These are phyloP conservation scores for Ramazzottius varieornatus DNA, from an alignment of 2,888 invertebrate genomes.

Conservation along the genomic window DNA sequence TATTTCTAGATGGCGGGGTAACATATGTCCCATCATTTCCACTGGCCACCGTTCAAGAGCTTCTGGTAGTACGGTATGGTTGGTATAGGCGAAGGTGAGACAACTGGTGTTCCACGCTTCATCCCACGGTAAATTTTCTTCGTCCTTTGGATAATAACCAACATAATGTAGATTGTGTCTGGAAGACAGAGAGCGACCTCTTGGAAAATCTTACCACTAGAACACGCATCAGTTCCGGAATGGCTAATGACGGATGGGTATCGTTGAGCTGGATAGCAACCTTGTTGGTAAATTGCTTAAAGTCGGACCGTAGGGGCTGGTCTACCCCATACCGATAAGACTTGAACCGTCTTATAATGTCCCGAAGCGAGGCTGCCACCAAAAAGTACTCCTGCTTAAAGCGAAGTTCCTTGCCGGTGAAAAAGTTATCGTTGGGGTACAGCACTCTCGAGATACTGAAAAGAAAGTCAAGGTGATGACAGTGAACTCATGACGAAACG, in stretches of 20 bases:
- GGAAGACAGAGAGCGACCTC: no score
- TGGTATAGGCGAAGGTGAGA: conserved; percentile 84
- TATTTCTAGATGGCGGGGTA: conserved; percentile 85
- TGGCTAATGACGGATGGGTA: conserved; percentile 89
- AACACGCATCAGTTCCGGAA: conserved; percentile 85
- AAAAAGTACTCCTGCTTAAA: conserved; percentile 98
- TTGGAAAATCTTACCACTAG: conserved; percentile 34
- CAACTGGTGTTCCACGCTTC: conserved; percentile 66
- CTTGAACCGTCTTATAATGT: conserved; percentile 85
- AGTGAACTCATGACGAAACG: no score
- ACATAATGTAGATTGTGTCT: no score
- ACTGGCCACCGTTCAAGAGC: conserved; percentile 82
- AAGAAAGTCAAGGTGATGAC: no score
- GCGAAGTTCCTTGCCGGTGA: conserved; percentile 91
- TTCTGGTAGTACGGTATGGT: conserved; percentile 94
- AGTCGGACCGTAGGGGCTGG: conserved; percentile 56
- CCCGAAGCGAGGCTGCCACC: conserved; percentile 83
- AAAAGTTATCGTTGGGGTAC: conserved; percentile 97
- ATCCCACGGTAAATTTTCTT: conserved; percentile 68
- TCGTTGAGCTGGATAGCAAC: conserved; percentile 92
- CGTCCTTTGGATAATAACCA: no score
- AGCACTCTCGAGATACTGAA: conserved; percentile 57
- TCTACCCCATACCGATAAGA: conserved; percentile 67
- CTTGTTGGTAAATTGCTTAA: conserved; percentile 71
- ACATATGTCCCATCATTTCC: conserved; percentile 54